Percentiles rank a stretch among this genome's conserved stretches.
Conservation (phyloP, 2,888 invertebrate species). For the Salticus scenicus region DNA sequence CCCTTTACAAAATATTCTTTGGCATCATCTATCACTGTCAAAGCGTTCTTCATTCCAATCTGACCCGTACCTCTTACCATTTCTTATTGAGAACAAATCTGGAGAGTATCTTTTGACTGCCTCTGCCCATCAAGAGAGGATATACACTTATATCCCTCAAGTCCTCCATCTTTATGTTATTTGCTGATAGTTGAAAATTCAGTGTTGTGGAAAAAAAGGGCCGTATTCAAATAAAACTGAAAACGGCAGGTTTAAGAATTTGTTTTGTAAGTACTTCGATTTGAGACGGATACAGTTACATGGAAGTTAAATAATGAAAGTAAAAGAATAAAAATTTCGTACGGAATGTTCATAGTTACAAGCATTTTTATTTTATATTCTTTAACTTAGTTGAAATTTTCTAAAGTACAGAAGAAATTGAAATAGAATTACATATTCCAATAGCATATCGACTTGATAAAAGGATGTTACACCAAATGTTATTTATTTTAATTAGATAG, state of each 20-base stretch:
- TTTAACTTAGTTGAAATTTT: too few relatives aligned
- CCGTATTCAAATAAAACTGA: neutral
- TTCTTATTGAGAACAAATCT: constrained; percentile 39
- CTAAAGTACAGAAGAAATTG: too few relatives aligned
- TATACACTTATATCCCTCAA: constrained; percentile 51
- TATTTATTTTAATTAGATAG: too few relatives aligned
- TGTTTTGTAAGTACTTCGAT: too few relatives aligned
- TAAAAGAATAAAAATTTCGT: too few relatives aligned
- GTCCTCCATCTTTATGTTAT: neutral
- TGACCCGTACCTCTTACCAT: constrained; percentile 50
- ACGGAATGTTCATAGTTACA: too few relatives aligned
- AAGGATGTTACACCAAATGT: too few relatives aligned
- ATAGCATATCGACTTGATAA: too few relatives aligned
- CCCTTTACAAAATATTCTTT: constrained; percentile 49
- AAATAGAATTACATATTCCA: too few relatives aligned
- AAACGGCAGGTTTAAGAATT: neutral
- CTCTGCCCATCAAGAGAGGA: constrained; percentile 53
- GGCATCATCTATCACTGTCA: constrained; percentile 61
- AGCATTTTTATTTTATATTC: too few relatives aligned
- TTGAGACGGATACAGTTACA: too few relatives aligned
- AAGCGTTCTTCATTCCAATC: constrained; percentile 24
- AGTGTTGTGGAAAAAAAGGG: neutral
- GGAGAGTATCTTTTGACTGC: constrained; percentile 62
- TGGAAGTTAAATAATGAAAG: too few relatives aligned
- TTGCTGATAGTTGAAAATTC: constrained; percentile 4